Evolutionary conservation across 2,113 vertebrate genomes (phyloP).

Genomic region (Ceratotherium simum): DNA sequence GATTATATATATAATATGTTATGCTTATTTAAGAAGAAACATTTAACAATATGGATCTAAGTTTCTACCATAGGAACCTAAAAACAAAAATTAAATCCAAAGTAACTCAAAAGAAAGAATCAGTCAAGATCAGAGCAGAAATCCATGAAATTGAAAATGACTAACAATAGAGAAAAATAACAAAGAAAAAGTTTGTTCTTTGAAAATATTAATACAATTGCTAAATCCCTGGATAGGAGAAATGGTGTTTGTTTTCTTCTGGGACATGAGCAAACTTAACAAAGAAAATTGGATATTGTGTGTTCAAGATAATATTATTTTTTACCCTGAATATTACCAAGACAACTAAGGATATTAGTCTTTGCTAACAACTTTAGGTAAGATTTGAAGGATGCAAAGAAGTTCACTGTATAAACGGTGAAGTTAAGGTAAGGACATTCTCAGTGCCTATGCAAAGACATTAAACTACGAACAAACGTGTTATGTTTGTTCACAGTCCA

Average conservation of each 20-base stretch:
- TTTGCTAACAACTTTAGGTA: constrained; percentile 35
- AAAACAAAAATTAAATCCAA: background rate
- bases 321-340: background rate
- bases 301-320: background rate
- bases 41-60: background rate
- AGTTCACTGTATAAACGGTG: background rate
- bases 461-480: background rate
- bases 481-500: background rate
- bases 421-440: background rate
- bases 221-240: background rate
- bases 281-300: background rate
- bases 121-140: background rate
- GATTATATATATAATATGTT: too few relatives aligned
- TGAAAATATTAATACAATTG: background rate
- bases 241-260: background rate
- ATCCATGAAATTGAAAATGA: constrained; percentile 7
- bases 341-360: background rate
- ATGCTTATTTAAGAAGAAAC: background rate
- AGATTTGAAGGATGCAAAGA: background rate
- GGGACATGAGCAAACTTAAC: background rate
- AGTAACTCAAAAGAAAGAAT: background rate
- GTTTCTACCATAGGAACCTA: background rate
- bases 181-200: background rate
- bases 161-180: background rate
- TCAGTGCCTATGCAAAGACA: background rate